A percentile compares a stretch with the other conserved stretches of the same genome.
phyloP scores from a whole-genome alignment of 2,797 vertebrate genomes.

The Chelmon rostratus region DNA sequence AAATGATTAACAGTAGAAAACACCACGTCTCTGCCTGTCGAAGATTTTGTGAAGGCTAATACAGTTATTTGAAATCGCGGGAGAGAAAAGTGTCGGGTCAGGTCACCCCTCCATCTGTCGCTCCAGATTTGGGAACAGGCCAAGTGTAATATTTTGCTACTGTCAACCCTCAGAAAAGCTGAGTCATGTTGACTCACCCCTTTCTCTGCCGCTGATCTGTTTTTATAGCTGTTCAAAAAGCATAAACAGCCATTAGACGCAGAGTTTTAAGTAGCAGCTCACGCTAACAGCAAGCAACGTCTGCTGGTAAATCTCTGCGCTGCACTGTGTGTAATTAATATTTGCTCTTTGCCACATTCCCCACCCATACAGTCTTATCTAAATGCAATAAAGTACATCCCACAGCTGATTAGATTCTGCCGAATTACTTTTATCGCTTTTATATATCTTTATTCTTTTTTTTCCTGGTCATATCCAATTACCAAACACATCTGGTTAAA shows the following conservation, averaged over 20 bases:
- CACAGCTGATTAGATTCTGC: not conserved
- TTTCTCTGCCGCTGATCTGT: slow-evolving; percentile 41
- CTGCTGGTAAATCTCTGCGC: slow-evolving; percentile 41
- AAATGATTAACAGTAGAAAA: slow-evolving; percentile 16
- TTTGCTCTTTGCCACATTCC: slow-evolving; percentile 13
- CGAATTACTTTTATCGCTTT: slow-evolving; percentile 19
- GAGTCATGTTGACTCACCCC: slow-evolving; percentile 62
- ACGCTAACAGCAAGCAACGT: slow-evolving; percentile 25
- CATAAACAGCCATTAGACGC: slow-evolving; percentile 36
- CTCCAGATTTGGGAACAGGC: slow-evolving; percentile 42
- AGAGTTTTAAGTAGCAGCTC: slow-evolving; percentile 22
- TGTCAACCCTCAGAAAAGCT: slow-evolving; percentile 45
- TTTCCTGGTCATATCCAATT: slow-evolving; percentile 13
- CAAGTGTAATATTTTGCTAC: slow-evolving; percentile 47
- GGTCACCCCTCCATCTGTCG: slow-evolving; percentile 56
- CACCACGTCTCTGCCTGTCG: not conserved
- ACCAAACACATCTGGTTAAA: not conserved
- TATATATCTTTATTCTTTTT: not conserved
- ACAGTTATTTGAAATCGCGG: not conserved
- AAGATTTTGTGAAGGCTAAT: not conserved
- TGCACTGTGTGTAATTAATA: slow-evolving; percentile 33
- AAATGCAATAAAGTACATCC: slow-evolving; percentile 6
- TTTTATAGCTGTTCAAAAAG: slow-evolving; percentile 40
- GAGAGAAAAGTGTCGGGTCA: not conserved
- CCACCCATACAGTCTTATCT: slow-evolving; percentile 12